A percentile compares a stretch with the other conserved stretches of the same genome.
phyloP scores from a whole-genome alignment of 2,797 vertebrate genomes.

The Pangasius mekongensis region DNA sequence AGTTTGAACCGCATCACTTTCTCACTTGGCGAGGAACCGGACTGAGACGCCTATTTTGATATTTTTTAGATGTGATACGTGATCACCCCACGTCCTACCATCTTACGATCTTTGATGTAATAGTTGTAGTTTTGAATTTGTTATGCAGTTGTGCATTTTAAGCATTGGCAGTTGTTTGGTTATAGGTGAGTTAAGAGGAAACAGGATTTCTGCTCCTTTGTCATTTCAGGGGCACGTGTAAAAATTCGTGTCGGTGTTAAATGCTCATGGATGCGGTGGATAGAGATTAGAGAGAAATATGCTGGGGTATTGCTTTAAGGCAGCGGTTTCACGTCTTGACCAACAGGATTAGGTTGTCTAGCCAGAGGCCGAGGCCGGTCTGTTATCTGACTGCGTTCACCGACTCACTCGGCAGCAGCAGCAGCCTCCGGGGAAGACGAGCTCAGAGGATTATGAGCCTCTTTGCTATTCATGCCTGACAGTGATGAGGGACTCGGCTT shows the following conservation, averaged over 20 bases:
- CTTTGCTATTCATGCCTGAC: slow-evolving; percentile 44
- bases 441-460: slow-evolving; percentile 50
- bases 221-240: neutral
- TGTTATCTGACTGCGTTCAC: slow-evolving; percentile 54
- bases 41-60: no score
- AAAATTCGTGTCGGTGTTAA: neutral
- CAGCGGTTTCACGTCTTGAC: slow-evolving; percentile 19
- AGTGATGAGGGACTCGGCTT: slow-evolving; percentile 31
- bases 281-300: neutral
- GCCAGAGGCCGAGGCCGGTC: slow-evolving; percentile 27
- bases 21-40: no score
- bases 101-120: neutral
- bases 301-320: neutral
- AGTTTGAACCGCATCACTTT: no score
- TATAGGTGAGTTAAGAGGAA: no score
- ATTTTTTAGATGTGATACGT: no score
- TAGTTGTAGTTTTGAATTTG: neutral
- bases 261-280: neutral
- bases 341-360: slow-evolving; percentile 58
- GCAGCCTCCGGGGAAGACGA: slow-evolving; percentile 20
- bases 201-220: neutral
- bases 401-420: slow-evolving; percentile 5
- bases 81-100: neutral
- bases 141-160: neutral
- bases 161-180: neutral